Base-by-base conservation (phyloP, 1,140 invertebrate species). In the Gonatopus flavifemur region DNA sequence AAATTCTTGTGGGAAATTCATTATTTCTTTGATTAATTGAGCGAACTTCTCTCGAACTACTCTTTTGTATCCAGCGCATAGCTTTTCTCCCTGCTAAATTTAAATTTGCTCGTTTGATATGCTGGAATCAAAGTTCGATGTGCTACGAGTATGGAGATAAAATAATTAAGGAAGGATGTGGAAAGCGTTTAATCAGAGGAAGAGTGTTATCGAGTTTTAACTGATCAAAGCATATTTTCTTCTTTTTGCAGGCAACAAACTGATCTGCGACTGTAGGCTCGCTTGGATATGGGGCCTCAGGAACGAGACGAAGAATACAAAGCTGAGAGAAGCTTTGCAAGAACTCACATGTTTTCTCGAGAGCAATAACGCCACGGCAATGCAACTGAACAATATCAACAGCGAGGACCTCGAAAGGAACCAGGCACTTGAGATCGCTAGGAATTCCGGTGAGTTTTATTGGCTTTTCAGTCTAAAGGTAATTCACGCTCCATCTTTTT, bases 181-280 rank as follows among this genome's bases (percentile, higher is more conserved):
- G n/a, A 15, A 18, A 32, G 7, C n/a, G n/a, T 45, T 45, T 28
- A 18, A 13, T 18, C 12, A 28, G n/a, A n/a, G n/a, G n/a, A n/a
- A 28, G 12, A 28, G 6, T 28, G 6, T 28, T 28, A 7, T 28
- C 25, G 12, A 28, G 25, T 28, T 28, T 28, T 7, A 28, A 28
- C 6, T 7, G 25, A 28, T n/a, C n/a, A n/a, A n/a, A n/a, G n/a
- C n/a, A n/a, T n/a, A 24, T 25, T 3, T 30, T 16, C 38, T 60
- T 66, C 62, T 51, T 67, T 57, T 81, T 79, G 47, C 83, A 90
- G 88, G 85, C 64, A 90, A 90, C 77, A 84, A 84, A 68, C 86
- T 91, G 75, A 81, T 84, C 50, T 91, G 89, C 74, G 87, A 90
- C 79, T 90, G 88, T 69, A 84, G 87, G 51, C 75, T 90, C 48